Percentiles rank a stretch among this genome's conserved stretches.
phyloP scores from a whole-genome alignment of 2,888 invertebrate genomes.

The Clunio marinus region DNA sequence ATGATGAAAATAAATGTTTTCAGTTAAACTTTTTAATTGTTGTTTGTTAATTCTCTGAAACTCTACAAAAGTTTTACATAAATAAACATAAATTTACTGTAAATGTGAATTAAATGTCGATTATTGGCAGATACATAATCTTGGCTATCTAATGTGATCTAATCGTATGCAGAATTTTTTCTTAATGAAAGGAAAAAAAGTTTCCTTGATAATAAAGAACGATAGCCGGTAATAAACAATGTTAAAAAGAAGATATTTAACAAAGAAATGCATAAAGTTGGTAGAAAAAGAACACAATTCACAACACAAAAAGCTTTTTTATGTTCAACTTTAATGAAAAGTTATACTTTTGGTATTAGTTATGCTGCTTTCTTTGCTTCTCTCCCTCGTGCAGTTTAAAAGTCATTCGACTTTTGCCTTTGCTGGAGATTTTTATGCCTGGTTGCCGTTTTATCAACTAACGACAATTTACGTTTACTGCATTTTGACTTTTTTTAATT shows the following conservation, averaged over 20 bases:
- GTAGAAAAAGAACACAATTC: conserved; percentile 24
- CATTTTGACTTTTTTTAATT: no score
- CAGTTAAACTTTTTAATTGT: no score
- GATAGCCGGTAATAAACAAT: conserved; percentile 31
- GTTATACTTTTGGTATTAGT: conserved; percentile 33
- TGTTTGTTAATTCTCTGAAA: no score
- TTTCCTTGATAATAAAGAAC: neutral
- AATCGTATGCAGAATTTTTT: conserved; percentile 23
- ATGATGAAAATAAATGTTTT: no score
- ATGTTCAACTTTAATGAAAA: conserved; percentile 38
- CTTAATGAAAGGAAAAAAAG: conserved; percentile 4
- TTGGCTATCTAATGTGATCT: no score
- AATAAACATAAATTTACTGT: no score
- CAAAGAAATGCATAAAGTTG: conserved; percentile 30
- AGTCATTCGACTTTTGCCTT: neutral
- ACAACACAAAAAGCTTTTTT: conserved; percentile 38
- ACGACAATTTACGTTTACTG: no score
- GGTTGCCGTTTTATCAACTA: no score
- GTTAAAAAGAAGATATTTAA: conserved; percentile 27
- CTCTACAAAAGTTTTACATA: no score
- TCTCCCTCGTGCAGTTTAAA: neutral
- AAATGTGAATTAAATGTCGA: conserved; percentile 34
- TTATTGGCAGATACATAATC: no score
- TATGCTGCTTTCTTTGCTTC: conserved; percentile 31
- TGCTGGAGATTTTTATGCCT: no score